Evolutionary conservation across 2,797 vertebrate species (phyloP).

Genomic region (Sebastiscus tertius): DNA sequence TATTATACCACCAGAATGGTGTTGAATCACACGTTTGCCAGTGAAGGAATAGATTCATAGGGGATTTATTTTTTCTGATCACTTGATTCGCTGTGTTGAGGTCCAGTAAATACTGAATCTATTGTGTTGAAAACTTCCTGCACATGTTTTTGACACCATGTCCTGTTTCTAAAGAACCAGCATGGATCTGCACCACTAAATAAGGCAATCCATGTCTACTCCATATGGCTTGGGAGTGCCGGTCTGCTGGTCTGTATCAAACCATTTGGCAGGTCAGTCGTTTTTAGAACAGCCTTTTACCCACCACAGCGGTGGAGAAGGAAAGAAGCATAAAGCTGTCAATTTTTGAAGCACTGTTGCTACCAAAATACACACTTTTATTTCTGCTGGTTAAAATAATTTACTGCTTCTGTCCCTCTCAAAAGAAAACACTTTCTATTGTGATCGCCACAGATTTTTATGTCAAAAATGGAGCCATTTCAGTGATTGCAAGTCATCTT

Average conservation of each 20-base stretch:
- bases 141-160: not conserved
- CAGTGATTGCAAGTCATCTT: not conserved
- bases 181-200: conserved; percentile 48
- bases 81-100: not conserved
- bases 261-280: conserved; percentile 33
- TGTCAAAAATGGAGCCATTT: not conserved
- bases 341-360: not conserved
- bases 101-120: not conserved
- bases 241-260: conserved; percentile 56
- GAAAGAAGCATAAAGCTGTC: conserved; percentile 24
- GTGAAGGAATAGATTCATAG: not conserved
- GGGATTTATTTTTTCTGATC: not conserved
- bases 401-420: not conserved
- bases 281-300: conserved; percentile 32
- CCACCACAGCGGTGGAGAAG: not conserved
- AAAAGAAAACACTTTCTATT: not conserved
- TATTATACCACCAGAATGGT: not conserved
- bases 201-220: conserved; percentile 37
- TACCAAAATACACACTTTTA: conserved; percentile 8
- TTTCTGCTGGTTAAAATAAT: not conserved
- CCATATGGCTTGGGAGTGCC: conserved; percentile 17
- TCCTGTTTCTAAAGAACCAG: not conserved
- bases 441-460: not conserved
- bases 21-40: not conserved
- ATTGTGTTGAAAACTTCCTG: not conserved